These are phyloP conservation scores for Ceyx margarethae DNA, from an alignment of 2,113 vertebrate species.

Conservation along the genomic window DNA sequence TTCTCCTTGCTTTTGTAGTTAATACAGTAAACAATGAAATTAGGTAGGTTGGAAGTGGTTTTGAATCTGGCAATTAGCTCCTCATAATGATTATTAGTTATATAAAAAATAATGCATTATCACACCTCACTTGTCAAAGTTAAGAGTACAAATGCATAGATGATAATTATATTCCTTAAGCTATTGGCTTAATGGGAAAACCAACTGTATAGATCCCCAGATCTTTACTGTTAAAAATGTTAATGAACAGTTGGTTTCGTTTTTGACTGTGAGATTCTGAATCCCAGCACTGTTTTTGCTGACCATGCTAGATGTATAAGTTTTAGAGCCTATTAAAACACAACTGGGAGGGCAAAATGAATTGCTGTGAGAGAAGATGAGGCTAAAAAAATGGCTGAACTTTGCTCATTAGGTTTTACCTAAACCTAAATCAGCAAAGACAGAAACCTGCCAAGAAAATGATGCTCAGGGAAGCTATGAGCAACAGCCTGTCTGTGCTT, in stretches of 20 bases:
- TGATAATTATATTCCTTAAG: not conserved
- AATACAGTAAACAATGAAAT: conserved; percentile 5
- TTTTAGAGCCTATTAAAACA: conserved; percentile 13
- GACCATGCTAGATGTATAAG: not conserved
- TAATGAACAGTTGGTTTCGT: not conserved
- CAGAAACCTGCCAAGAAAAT: not conserved
- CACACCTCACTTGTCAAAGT: not conserved
- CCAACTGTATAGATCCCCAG: not conserved
- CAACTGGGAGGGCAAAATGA: not conserved
- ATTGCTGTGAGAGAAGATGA: not conserved
- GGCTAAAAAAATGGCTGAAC: not conserved
- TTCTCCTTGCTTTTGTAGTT: not conserved
- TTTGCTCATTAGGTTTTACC: not conserved
- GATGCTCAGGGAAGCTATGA: not conserved
- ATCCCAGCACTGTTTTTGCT: conserved; percentile 1
- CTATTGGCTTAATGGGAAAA: not conserved
- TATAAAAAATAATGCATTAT: not conserved
- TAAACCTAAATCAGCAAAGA: not conserved
- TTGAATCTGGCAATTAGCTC: not conserved
- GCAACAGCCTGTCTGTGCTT: not conserved
- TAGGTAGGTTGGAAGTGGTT: not conserved
- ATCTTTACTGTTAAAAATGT: not conserved
- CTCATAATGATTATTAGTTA: not conserved
- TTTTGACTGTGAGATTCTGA: not conserved
- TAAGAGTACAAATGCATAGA: not conserved